Evolutionary conservation across 2,888 invertebrate species (phyloP), one percentile per base, ranked within the genome.

Genomic region (Protonemura montana): DNA sequence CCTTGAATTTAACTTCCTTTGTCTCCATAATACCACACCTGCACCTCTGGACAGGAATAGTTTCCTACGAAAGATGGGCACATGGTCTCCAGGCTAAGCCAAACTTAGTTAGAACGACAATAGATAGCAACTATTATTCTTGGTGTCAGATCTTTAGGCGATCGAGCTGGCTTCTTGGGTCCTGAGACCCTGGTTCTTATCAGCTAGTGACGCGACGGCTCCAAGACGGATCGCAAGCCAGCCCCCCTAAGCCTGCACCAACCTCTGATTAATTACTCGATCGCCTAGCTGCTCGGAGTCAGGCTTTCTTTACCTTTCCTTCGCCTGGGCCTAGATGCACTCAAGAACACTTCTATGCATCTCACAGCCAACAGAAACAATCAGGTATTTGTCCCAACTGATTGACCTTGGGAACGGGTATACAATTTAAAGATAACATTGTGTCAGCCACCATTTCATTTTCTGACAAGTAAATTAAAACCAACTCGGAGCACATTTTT

Each of bases 101-200:
- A 59, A 59, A 59, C 59, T 59, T 59, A 41, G 41, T 41, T 41
- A 27, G 26, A 78, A 78, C 27, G 78, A 78, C 78, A 78, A 78
- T 26, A 78, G 78, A 78, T 27, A 28, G 78, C 27, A 78, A 78
- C 26, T 78, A 78, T 78, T 78, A 78, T 26, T 78, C 78, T 78
- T 26, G 26, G 28, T 28, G 28, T 28, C 28, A 78, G 27, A 28
- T 28, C 78, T 27, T 26, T 1, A 1, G 78, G 25, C 78, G 78
- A 78, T 59, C 59, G 59, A 10, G 78, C 78, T 7, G 26, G 78
- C 6, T 25, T 27, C 10, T 21, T 6, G 77, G 10, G 78, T 27
- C 28, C 78, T 27, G 26, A 27, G 35, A 35, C 35, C 10, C 78
- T n/a, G n/a, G 27, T 10, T 26, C 78, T 78, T 78, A 78, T 78